Percentiles rank a stretch among this genome's conserved stretches.
Conservation (phyloP, 2,113 vertebrate species). For the Zosterops pallidus region DNA sequence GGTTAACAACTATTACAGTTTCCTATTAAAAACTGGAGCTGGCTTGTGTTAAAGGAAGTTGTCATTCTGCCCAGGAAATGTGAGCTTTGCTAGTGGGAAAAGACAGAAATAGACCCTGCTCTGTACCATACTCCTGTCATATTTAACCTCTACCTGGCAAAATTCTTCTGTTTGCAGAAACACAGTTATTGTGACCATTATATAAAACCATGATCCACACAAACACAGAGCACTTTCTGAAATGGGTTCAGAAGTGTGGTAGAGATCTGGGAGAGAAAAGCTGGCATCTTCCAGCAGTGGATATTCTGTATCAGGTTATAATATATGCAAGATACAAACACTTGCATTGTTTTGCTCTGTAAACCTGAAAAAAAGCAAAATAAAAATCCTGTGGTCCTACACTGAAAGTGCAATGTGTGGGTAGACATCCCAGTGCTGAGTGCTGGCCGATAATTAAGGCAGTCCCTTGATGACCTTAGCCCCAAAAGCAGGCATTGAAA, state of each 20-base stretch:
- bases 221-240: background rate
- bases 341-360: background rate
- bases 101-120: background rate
- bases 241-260: background rate
- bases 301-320: background rate
- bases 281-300: background rate
- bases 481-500: background rate
- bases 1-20: conserved; percentile 23
- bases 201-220: background rate
- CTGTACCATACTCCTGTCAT: background rate
- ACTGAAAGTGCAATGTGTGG: background rate
- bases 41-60: conserved; percentile 1
- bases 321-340: background rate
- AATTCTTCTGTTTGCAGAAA: background rate
- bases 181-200: background rate
- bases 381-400: rapidly evolving
- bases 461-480: background rate
- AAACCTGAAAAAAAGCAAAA: background rate
- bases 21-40: background rate
- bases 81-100: background rate
- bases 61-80: background rate
- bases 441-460: background rate
- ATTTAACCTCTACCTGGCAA: background rate
- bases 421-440: background rate
- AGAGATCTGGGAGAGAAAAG: background rate